A percentile compares a stretch with the other conserved stretches of the same genome.
phyloP scores from a whole-genome alignment of 1,140 invertebrate genomes.

The Melitaea cinxia region DNA sequence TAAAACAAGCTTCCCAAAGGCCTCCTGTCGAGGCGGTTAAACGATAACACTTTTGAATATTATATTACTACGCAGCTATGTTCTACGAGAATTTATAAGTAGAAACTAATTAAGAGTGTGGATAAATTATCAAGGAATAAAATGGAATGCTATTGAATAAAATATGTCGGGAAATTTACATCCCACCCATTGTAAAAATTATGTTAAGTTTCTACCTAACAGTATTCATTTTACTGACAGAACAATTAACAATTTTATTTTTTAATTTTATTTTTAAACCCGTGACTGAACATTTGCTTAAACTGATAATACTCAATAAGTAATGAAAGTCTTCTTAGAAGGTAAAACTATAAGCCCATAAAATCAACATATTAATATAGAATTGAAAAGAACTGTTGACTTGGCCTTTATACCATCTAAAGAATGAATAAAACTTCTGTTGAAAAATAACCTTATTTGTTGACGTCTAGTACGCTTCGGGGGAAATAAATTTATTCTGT shows the following conservation, averaged over 20 bases:
- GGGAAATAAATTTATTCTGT: slow-evolving; percentile 74
- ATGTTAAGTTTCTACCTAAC: not conserved
- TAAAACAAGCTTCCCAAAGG: slow-evolving; percentile 37
- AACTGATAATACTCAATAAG: too few species aligned
- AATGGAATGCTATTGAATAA: not conserved
- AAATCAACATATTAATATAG: slow-evolving; percentile 37
- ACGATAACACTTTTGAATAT: slow-evolving; percentile 37
- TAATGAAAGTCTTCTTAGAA: too few species aligned
- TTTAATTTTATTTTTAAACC: too few species aligned
- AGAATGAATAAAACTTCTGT: slow-evolving; percentile 66
- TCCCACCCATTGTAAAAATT: not conserved
- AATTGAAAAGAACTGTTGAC: slow-evolving; percentile 47
- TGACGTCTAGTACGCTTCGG: slow-evolving; percentile 72
- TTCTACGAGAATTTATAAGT: slow-evolving; percentile 27
- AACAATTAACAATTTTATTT: too few species aligned
- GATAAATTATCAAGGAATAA: not conserved
- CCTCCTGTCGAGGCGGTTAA: slow-evolving; percentile 32
- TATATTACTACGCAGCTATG: slow-evolving; percentile 26
- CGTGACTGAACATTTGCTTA: too few species aligned
- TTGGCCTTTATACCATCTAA: slow-evolving; percentile 45
- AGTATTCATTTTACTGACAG: too few species aligned
- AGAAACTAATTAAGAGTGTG: slow-evolving; percentile 6
- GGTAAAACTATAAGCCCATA: not conserved
- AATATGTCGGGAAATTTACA: too few species aligned
- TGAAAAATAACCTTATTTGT: slow-evolving; percentile 79